A percentile compares a stretch with the other conserved stretches of the same genome.
phyloP scores from a whole-genome alignment of 2,113 vertebrate species.

The Cisticola juncidis region DNA sequence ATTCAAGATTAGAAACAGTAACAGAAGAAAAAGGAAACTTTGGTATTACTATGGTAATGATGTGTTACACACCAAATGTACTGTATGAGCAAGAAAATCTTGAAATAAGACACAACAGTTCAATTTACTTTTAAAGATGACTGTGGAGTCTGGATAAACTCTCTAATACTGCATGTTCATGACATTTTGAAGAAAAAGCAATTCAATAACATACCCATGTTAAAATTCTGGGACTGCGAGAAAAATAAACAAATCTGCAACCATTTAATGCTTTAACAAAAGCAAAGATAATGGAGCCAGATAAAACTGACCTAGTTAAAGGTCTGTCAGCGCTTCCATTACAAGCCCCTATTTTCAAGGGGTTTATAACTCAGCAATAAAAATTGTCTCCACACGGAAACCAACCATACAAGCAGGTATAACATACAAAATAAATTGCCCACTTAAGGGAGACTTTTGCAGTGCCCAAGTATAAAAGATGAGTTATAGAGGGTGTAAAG shows the following conservation, averaged over 20 bases:
- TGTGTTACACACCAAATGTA: background rate
- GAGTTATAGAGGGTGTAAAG: background rate
- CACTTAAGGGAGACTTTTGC: background rate
- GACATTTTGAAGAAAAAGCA: background rate
- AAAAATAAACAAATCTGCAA: background rate
- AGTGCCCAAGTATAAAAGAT: background rate
- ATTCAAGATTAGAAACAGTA: background rate
- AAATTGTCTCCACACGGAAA: background rate
- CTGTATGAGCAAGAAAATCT: background rate
- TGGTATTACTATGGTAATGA: background rate
- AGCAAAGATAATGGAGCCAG: background rate
- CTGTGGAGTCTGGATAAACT: background rate
- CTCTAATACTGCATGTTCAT: background rate
- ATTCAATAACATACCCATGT: background rate
- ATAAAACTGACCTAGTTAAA: background rate
- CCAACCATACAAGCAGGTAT: background rate
- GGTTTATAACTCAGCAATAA: constrained; percentile 32
- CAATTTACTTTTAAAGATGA: background rate
- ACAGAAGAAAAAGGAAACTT: background rate
- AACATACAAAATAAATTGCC: background rate
- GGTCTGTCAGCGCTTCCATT: background rate
- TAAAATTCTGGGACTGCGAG: background rate
- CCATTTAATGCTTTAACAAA: background rate
- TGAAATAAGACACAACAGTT: background rate
- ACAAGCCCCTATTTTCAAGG: background rate